These are phyloP conservation scores for Sapayoa aenigma DNA, from an alignment of 2,113 vertebrate genomes.

Conservation along the genomic window DNA sequence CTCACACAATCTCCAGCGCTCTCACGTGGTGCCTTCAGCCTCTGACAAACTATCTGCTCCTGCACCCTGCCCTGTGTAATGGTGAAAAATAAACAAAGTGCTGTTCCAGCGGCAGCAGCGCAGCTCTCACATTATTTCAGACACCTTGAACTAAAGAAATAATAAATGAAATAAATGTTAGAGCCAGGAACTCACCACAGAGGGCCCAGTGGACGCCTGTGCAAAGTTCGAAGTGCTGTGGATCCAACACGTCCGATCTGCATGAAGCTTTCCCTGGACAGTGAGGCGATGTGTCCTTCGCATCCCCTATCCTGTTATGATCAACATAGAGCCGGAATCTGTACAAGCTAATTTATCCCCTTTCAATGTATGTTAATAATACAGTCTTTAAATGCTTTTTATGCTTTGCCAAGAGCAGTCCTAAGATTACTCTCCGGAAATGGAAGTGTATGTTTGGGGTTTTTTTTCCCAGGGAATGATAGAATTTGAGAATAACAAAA, in stretches of 20 bases:
- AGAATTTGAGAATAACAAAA: not conserved
- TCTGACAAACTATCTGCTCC: not conserved
- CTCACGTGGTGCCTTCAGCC: no score
- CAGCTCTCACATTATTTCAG: not conserved
- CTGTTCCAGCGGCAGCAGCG: not conserved
- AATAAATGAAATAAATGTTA: not conserved
- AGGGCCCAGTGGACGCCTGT: not conserved
- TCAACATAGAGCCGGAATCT: not conserved
- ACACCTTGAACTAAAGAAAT: not conserved
- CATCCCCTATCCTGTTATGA: not conserved
- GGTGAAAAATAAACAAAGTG: not conserved
- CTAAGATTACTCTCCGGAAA: not conserved
- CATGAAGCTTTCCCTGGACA: not conserved
- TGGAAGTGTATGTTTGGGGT: not conserved
- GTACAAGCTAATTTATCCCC: not conserved
- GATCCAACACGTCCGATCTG: not conserved
- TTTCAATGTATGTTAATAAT: not conserved
- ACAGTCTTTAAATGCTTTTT: not conserved
- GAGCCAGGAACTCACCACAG: not conserved
- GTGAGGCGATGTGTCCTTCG: rapidly evolving
- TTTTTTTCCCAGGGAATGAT: not conserved
- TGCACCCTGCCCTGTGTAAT: rapidly evolving
- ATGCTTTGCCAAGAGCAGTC: not conserved
- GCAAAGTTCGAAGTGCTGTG: not conserved
- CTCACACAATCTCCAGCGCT: no score